These are phyloP conservation scores for Thripadectes ignobilis DNA, from an alignment of 2,797 vertebrate species.

Conservation along the genomic window DNA sequence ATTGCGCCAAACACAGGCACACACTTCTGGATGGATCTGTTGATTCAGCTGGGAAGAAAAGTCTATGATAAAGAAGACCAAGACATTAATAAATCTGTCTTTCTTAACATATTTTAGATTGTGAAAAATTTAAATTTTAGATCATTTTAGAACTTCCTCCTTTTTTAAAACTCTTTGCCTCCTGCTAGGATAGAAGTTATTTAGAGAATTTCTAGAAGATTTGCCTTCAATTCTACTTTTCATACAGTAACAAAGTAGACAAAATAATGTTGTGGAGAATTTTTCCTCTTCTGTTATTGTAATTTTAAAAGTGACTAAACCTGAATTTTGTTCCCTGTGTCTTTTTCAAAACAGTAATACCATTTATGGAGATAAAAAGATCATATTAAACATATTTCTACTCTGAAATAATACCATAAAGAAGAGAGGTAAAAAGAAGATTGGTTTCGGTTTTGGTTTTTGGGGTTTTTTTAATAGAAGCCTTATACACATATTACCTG, in stretches of 20 bases:
- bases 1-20: not conserved
- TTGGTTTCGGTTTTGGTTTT: not conserved
- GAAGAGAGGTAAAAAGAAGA: not conserved
- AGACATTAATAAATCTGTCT: not conserved
- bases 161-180: not conserved
- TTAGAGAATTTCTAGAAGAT: not conserved
- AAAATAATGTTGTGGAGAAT: not conserved
- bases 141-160: not conserved
- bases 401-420: not conserved
- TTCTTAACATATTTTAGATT: not conserved
- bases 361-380: not conserved
- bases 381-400: not conserved
- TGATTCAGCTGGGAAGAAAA: not conserved
- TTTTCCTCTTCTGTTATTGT: not conserved
- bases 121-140: not conserved
- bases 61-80: not conserved
- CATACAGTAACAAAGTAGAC: not conserved
- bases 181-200: not conserved
- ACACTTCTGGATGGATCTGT: not conserved
- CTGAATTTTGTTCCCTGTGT: not conserved
- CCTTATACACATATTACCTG: not conserved
- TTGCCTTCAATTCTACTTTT: not conserved
- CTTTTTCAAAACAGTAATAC: not conserved
- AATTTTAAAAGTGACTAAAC: not conserved
- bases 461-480: not conserved